A percentile compares a stretch with the other conserved stretches of the same genome.
These are phyloP conservation scores for Diogma glabrata DNA, from an alignment of 2,888 invertebrate genomes.

Conservation along the genomic window DNA sequence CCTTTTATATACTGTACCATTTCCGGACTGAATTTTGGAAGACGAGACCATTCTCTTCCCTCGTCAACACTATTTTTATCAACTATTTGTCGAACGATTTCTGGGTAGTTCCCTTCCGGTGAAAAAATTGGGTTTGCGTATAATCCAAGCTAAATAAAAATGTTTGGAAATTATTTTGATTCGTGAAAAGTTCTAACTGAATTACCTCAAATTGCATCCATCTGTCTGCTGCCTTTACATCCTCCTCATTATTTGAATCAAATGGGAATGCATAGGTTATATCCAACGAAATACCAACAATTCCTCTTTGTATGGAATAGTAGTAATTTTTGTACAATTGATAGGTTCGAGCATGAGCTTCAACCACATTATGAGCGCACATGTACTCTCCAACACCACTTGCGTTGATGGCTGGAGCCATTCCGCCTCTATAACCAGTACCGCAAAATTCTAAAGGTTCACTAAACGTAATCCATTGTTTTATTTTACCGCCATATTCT, in stretches of 20 bases:
- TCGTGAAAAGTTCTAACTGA: too few relatives aligned
- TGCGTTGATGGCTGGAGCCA: slow-evolving; percentile 31
- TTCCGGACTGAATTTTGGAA: slow-evolving; percentile 17
- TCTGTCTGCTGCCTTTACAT: slow-evolving; percentile 21
- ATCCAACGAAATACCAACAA: too few relatives aligned
- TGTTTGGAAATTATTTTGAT: too few relatives aligned
- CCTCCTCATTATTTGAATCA: slow-evolving; percentile 21
- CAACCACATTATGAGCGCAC: slow-evolving; percentile 39
- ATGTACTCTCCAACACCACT: slow-evolving; percentile 40
- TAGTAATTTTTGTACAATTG: too few relatives aligned
- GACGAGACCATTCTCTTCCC: slow-evolving; percentile 25
- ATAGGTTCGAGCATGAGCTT: slow-evolving; percentile 43
- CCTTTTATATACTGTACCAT: slow-evolving; percentile 19
- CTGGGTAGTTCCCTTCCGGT: slow-evolving; percentile 28
- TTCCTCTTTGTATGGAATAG: too few relatives aligned
- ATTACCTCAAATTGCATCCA: slow-evolving; percentile 25
- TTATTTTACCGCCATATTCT: slow-evolving; percentile 38
- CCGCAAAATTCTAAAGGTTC: slow-evolving; percentile 39
- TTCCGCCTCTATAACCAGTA: slow-evolving; percentile 38
- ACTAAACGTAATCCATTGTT: slow-evolving; percentile 47
- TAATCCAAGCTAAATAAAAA: too few relatives aligned
- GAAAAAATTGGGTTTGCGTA: slow-evolving; percentile 30
- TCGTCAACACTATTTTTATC: slow-evolving; percentile 27
- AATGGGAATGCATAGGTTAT: too few relatives aligned
- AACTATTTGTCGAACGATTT: slow-evolving; percentile 26